Base-by-base conservation (phyloP, 2,888 invertebrate species). In the Brachycybe producta region DNA sequence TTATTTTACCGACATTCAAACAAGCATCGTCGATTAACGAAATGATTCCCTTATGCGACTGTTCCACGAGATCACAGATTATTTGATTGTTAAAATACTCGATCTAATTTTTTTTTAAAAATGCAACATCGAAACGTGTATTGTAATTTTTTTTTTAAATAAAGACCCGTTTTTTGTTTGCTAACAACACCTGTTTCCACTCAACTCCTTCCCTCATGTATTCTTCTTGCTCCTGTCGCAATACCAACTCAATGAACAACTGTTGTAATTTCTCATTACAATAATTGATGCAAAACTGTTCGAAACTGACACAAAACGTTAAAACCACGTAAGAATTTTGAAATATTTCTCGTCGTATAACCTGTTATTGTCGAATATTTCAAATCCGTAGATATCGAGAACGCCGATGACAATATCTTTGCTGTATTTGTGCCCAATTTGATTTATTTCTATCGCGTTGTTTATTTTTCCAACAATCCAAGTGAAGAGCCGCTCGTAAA, bases 251-350 rank as follows among this genome's bases (percentile, higher is more conserved):
- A 62, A 97, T 97, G 66, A 97, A 97, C 30, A 97, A 73, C 67
- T 97, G 97, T 66, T 97, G 97, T 57, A 97, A 73, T 66, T 97
- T 97, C 72, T 97, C 97, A 66, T 97, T 97, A 65, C 95, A 97
- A 70, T 95, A 97, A 71, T 97, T 97, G 64, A 97, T 97, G 69
- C 95, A 97, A 70, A 97, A 91, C 71, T 97, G 97, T 68, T 97
- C 97, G 70, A 97, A 73, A 56, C 72, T 73, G 23, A 17, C 11
- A 5, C 1, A 15, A 54, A 51, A 36, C n/a, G 17, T 19, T 11
- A 21, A 2, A 42, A n/a, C n/a, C 21, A 15, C 24, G 7, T 11
- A 27, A 36, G 5, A 49, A 3, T 26, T 41, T 39, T 19, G 13
- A 46, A 46, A 32, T 46, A 43, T 17, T 21, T 19, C 13, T 3